Base-by-base conservation (phyloP, 2,113 vertebrate genomes). In the Micromys minutus region DNA sequence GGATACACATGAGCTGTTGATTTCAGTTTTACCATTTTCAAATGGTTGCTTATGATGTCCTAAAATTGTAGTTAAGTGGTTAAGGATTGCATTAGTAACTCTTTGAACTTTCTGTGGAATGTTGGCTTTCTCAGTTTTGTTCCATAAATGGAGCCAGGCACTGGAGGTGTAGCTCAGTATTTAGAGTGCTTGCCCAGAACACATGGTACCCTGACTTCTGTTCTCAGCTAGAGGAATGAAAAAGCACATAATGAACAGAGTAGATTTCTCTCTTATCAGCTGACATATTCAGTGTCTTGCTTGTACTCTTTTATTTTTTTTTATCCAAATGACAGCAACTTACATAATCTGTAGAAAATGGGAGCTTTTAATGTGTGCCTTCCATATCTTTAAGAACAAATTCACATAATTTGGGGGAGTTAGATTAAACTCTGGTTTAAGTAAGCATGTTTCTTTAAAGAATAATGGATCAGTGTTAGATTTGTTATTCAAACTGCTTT, bases 51-150 rank as follows among this genome's bases (percentile, higher is more conserved):
- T 87, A 3, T 36, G 67, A 76, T 57, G 57, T 72, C 52, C 72
- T 92, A 67, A 95, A 65, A 74, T 77, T 39, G 69, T 2, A 50
- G 79, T 84, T 81, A 93, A 63, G 29, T 91, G 55, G 47, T 34
- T 80, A 45, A 89, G 34, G 52, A 39, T 87, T 34, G 39, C 74
- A 65, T 71, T 80, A 55, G 91, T 80, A 55, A 93, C 24, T 94
- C n/a, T 74, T 95, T 74, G 84, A 93, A 89, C 34, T 92, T 91
- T 10, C 39, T 92, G 29, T 88, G 50, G 29, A 80, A 39, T 89
- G 57, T 71, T 93, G 55, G 19, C 34, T 93, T 96, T 93, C 45
- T 84, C 39, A 90, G 63, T 72, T 90, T 94, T 90, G 52, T 93
- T 93, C 61, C 29, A 71, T 63, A 76, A 72, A 91, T 76, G 0